These are phyloP conservation scores for Lasioglossum morio DNA, from an alignment of 2,888 invertebrate genomes.

Conservation along the genomic window DNA sequence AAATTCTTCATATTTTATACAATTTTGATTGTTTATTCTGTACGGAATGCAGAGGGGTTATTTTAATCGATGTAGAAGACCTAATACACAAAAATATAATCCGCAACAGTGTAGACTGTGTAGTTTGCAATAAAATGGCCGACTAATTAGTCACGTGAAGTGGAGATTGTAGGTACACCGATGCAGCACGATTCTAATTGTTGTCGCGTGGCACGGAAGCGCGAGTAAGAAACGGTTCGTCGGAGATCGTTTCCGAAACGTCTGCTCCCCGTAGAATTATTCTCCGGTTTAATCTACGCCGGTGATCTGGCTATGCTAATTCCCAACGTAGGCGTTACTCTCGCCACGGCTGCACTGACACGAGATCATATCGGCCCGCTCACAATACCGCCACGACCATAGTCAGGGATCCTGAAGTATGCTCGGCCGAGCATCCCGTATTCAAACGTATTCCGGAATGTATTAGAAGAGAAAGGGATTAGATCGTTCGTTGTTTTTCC, in stretches of 20 bases:
- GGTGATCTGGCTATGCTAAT: constrained; percentile 70
- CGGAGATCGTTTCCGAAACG: constrained; percentile 52
- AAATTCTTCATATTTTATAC: no score
- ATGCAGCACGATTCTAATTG: not conserved
- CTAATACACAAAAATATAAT: no score
- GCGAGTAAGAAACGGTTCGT: constrained; percentile 11
- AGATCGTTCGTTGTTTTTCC: constrained; percentile 40
- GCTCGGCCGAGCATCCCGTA: constrained; percentile 57
- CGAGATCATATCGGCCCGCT: constrained; percentile 67
- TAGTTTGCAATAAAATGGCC: no score
- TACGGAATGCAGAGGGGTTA: no score
- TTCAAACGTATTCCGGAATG: constrained; percentile 68
- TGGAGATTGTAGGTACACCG: not conserved
- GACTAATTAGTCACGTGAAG: not conserved
- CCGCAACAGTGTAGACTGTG: no score
- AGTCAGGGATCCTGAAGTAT: constrained; percentile 55
- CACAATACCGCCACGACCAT: constrained; percentile 66
- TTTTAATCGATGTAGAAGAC: no score
- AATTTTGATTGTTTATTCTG: no score
- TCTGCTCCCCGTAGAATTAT: constrained; percentile 39
- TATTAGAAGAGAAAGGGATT: constrained; percentile 63
- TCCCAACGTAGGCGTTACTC: constrained; percentile 68
- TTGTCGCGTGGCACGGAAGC: constrained; percentile 29
- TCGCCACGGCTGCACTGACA: constrained; percentile 55
- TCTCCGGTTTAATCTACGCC: constrained; percentile 53